Percentiles rank a stretch among this genome's conserved stretches.
Evolutionary conservation across 2,797 vertebrate species (phyloP).

Genomic region (Spondyliosoma cantharus): DNA sequence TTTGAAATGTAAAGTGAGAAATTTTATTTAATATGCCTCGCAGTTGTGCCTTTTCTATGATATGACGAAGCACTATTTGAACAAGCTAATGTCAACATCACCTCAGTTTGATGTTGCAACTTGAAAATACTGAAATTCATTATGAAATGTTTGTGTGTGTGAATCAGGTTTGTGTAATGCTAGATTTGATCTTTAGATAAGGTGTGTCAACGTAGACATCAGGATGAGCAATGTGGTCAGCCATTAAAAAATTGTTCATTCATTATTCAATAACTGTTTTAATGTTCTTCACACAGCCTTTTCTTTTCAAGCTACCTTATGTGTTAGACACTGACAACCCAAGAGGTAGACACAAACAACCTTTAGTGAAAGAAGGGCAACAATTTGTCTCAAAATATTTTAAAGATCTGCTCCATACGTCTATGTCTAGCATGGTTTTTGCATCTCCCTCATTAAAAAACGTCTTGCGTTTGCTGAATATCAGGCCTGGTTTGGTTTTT

Average conservation of each 20-base stretch:
- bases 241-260: not conserved
- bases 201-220: not conserved
- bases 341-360: not conserved
- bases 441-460: too few species aligned
- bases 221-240: not conserved
- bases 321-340: not conserved
- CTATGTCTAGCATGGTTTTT: too few species aligned
- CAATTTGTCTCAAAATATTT: not conserved
- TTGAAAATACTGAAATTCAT: constrained; percentile 1
- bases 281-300: not conserved
- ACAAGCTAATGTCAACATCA: not conserved
- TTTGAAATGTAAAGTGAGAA: not conserved
- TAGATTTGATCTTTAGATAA: not conserved
- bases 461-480: too few species aligned
- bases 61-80: not conserved
- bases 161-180: not conserved
- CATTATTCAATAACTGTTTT: not conserved
- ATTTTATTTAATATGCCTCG: not conserved
- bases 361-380: not conserved
- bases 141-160: not conserved
- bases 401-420: too few species aligned
- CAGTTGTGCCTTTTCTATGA: not conserved
- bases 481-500: too few species aligned
- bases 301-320: not conserved
- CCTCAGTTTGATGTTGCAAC: not conserved